phyloP scores from a whole-genome alignment of 2,888 invertebrate species.

The Caradrina clavipalpis region DNA sequence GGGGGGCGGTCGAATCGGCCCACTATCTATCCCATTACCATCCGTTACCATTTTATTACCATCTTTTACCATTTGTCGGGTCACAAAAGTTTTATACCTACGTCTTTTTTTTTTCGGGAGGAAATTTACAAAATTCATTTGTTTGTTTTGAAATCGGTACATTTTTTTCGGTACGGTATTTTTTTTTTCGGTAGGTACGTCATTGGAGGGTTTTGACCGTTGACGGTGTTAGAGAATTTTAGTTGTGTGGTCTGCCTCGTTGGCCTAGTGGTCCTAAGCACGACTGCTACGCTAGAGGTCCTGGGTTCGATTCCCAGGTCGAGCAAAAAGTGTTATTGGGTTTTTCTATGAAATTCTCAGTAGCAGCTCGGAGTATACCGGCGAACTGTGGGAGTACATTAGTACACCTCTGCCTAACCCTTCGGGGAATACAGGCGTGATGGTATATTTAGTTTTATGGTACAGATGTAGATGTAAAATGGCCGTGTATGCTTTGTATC shows the following conservation, averaged over 20 bases:
- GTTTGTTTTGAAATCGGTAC: constrained; percentile 60
- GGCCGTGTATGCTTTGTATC: constrained; percentile 28
- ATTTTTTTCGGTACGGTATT: constrained; percentile 50
- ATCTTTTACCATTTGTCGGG: constrained; percentile 70
- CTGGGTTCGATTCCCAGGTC: too few relatives aligned
- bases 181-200: too few relatives aligned
- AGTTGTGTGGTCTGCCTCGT: constrained; percentile 57
- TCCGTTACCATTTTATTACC: constrained; percentile 78
- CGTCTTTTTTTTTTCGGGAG: constrained; percentile 20
- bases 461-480: constrained; percentile 27
- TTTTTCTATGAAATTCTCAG: too few relatives aligned
- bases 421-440: too few relatives aligned
- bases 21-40: constrained; percentile 72
- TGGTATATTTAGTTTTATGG: constrained; percentile 60
- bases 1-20: constrained; percentile 63
- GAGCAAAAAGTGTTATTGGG: too few relatives aligned
- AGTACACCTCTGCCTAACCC: too few relatives aligned
- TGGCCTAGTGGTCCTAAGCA: too few relatives aligned
- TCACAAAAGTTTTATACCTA: constrained; percentile 64
- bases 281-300: too few relatives aligned
- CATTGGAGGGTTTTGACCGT: constrained; percentile 40
- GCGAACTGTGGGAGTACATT: too few relatives aligned
- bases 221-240: constrained; percentile 59
- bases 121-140: constrained; percentile 53
- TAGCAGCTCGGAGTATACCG: too few relatives aligned